Percentiles rank a stretch among this genome's conserved stretches.
Conservation (phyloP, 2,888 invertebrate species). For the Macaria liturata region DNA sequence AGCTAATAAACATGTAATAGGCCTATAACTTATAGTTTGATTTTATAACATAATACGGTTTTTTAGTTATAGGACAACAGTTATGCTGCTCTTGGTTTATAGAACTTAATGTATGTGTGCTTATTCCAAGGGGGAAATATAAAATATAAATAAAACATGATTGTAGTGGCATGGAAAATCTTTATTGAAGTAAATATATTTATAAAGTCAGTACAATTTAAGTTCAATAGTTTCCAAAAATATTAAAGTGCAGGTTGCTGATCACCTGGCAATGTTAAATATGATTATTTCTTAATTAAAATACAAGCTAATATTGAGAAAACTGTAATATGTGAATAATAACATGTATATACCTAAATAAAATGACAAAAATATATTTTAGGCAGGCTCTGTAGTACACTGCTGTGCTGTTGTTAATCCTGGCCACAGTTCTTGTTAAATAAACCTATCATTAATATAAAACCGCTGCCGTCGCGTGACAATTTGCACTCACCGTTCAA, state of each 20-base stretch:
- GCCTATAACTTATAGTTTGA: no score
- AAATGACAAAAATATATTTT: constrained; percentile 84
- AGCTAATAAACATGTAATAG: no score
- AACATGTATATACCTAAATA: constrained; percentile 84
- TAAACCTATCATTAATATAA: constrained; percentile 75
- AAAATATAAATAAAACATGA: constrained; percentile 44
- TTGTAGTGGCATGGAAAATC: constrained; percentile 83
- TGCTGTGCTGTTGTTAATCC: constrained; percentile 78
- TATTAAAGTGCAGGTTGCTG: constrained; percentile 85
- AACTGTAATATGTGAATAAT: constrained; percentile 84
- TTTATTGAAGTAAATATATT: constrained; percentile 85
- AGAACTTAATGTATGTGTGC: no score
- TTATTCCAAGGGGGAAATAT: no score
- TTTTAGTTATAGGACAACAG: no score
- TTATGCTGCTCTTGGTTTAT: no score
- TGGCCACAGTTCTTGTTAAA: constrained; percentile 79
- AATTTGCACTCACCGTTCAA: constrained; percentile 62
- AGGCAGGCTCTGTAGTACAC: constrained; percentile 81
- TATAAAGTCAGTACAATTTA: constrained; percentile 85
- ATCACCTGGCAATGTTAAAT: constrained; percentile 84
- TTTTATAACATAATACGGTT: no score
- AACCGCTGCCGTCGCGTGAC: constrained; percentile 69
- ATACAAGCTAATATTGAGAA: constrained; percentile 85
- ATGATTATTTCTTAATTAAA: constrained; percentile 85
- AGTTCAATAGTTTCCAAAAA: constrained; percentile 85